Evolutionary conservation across 2,113 vertebrate species (phyloP).

Genomic region (Caranx melampygus): DNA sequence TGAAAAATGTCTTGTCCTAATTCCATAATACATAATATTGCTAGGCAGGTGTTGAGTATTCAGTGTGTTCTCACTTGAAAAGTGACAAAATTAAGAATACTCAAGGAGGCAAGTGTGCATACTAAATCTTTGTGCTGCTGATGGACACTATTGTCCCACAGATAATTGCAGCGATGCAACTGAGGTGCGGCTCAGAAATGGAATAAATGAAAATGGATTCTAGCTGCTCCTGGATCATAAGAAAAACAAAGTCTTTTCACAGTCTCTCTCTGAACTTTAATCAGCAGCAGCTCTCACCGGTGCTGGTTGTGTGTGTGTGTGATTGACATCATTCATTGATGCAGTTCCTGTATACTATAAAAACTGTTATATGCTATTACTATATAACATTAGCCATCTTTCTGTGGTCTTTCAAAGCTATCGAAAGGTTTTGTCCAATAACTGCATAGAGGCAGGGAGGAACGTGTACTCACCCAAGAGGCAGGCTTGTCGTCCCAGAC

Average conservation of each 20-base stretch:
- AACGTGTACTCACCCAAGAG: slow-evolving; percentile 89
- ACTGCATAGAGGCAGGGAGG: slow-evolving; percentile 90
- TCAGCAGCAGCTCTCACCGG: not conserved
- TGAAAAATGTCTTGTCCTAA: slow-evolving; percentile 23
- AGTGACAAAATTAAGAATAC: slow-evolving; percentile 19
- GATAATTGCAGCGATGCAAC: slow-evolving; percentile 1
- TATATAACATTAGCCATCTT: not conserved
- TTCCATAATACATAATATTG: slow-evolving; percentile 32
- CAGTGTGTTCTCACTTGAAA: slow-evolving; percentile 9
- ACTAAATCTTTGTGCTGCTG: slow-evolving; percentile 22
- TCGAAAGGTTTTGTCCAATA: slow-evolving; percentile 94
- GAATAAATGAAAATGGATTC: not conserved
- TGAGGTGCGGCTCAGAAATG: not conserved
- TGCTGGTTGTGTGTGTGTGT: no score
- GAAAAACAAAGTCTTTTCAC: not conserved
- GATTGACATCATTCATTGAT: not conserved
- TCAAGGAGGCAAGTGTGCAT: slow-evolving; percentile 6
- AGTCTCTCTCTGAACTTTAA: not conserved
- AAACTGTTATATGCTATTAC: not conserved
- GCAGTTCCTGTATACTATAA: not conserved
- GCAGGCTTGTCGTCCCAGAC: slow-evolving; percentile 88
- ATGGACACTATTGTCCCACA: not conserved
- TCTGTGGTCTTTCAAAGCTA: slow-evolving; percentile 83
- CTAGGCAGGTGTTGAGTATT: slow-evolving; percentile 20
- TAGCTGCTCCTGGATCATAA: not conserved